Evolutionary conservation across 37 sponge, comb jelly and placozoan genomes (phyloP).

Genomic region (Aplysina aerophoba): DNA sequence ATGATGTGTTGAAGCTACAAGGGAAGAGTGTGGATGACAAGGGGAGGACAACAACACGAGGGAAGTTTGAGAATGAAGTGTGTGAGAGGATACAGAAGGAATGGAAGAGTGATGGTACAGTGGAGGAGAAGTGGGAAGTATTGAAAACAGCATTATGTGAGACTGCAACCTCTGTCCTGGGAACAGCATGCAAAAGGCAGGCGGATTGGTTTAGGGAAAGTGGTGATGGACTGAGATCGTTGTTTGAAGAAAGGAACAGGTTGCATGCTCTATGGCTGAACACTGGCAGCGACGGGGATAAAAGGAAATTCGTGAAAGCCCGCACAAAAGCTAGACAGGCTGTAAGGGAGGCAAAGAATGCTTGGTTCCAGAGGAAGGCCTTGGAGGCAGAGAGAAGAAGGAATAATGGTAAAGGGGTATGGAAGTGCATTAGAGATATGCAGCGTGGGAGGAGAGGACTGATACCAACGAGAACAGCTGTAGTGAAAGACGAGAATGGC

Average conservation of each 20-base stretch:
- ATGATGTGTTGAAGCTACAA: conserved; percentile 20
- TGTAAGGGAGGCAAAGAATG: conserved; percentile 33
- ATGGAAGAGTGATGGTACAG: neutral
- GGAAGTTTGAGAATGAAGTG: neutral
- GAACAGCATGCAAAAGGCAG: conserved; percentile 1
- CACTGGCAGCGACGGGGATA: conserved; percentile 21
- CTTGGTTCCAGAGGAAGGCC: conserved; percentile 41
- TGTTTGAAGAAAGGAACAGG: conserved; percentile 14
- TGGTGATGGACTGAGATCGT: neutral
- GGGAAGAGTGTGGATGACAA: conserved; percentile 21
- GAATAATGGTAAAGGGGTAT: conserved; percentile 31
- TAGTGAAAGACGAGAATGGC: conserved; percentile 33
- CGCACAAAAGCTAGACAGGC: conserved; percentile 17
- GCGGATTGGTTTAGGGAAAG: conserved; percentile 13
- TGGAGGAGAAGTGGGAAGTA: conserved; percentile 1
- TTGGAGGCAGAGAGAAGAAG: conserved; percentile 44
- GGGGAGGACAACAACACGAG: conserved; percentile 22
- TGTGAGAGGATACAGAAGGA: neutral
- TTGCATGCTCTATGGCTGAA: conserved; percentile 10
- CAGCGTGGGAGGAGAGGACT: conserved; percentile 47
- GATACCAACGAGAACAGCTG: conserved; percentile 1
- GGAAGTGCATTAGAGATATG: conserved; percentile 44
- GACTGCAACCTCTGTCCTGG: neutral
- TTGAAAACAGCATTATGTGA: neutral
- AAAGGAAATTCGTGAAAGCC: neutral